Percentiles rank a stretch among this genome's conserved stretches.
phyloP scores from a whole-genome alignment of 2,797 vertebrate genomes.

The Rhinichthys osculus region DNA sequence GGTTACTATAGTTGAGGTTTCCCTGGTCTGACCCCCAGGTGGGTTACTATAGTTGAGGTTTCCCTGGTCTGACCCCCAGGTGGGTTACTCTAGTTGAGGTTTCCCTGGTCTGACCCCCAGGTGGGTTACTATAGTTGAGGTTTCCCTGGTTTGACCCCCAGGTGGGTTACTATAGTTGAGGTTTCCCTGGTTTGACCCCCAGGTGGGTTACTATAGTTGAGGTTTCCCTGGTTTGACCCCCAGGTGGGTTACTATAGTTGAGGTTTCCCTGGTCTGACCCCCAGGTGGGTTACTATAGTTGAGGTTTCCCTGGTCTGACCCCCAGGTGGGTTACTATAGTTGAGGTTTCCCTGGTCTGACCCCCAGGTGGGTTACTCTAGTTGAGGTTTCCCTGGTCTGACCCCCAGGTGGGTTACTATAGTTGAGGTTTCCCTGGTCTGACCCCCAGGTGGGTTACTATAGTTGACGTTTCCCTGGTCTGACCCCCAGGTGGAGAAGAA shows the following conservation, averaged over 20 bases:
- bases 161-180: constrained; percentile 69
- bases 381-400: too few relatives aligned
- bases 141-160: constrained; percentile 57
- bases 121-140: constrained; percentile 63
- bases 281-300: constrained; percentile 76
- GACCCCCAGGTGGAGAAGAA: constrained; percentile 89
- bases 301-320: too few relatives aligned
- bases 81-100: constrained; percentile 60
- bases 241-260: constrained; percentile 75
- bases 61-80: constrained; percentile 68
- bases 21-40: constrained; percentile 72
- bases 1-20: constrained; percentile 48
- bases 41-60: constrained; percentile 46
- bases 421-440: too few relatives aligned
- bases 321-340: constrained; percentile 76
- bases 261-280: too few relatives aligned
- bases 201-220: constrained; percentile 74
- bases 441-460: constrained; percentile 75
- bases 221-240: too few relatives aligned
- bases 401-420: constrained; percentile 76
- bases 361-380: constrained; percentile 76
- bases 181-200: background rate
- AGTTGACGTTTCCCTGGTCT: too few relatives aligned
- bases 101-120: constrained; percentile 66
- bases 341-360: too few relatives aligned